Base-by-base conservation (phyloP, 2,888 invertebrate genomes). In the Onchidella celtica region DNA sequence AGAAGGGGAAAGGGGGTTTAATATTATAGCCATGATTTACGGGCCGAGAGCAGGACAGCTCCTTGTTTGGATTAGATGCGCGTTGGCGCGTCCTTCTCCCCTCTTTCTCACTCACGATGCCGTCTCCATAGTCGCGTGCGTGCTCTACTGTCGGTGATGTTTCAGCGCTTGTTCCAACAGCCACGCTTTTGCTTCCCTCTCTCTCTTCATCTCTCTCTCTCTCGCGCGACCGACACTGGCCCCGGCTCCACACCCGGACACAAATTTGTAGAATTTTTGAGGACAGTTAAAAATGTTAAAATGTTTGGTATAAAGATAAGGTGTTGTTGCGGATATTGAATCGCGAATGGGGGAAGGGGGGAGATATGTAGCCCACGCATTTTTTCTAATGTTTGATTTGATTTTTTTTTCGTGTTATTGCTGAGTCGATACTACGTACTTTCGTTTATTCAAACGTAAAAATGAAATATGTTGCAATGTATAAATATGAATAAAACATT, bases 141-240 rank as follows among this genome's bases (percentile, higher is more conserved):
- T 17, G 68, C 72, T 34, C 36, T 47, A 55, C 32, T 55, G 38
- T 32, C 32, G 36, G 55, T 72, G 72, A 55, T 72, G 57, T 72
- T 70, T 70, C 70, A 3, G 29, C n/a, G 55, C 70, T 70, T 70
- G 55, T 70, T 72, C 32, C 34, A 2, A 17, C 72, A 17, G 36
- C 72, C 32, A 2, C 40, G 40, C 40, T 40, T 2, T 14, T 36
- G 24, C 27, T 55, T 55, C 57, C 32, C 55, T 55, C 72, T n/a
- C 55, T 36, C 72, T 29, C n/a, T n/a, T n/a, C n/a, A n/a, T n/a
- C n/a, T n/a, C n/a, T n/a, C n/a, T n/a, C n/a, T n/a, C n/a, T n/a
- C n/a, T n/a, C 72, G 55, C 57, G 21, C 57, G 32, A n/a, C n/a
- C n/a, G 47, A 47, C 40, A 55, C 70, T 6, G 17, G 27, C 61